Evolutionary conservation across 2,113 vertebrate species (phyloP), one percentile per base, ranked within the genome.

Genomic region (Nothobranchius furzeri): DNA sequence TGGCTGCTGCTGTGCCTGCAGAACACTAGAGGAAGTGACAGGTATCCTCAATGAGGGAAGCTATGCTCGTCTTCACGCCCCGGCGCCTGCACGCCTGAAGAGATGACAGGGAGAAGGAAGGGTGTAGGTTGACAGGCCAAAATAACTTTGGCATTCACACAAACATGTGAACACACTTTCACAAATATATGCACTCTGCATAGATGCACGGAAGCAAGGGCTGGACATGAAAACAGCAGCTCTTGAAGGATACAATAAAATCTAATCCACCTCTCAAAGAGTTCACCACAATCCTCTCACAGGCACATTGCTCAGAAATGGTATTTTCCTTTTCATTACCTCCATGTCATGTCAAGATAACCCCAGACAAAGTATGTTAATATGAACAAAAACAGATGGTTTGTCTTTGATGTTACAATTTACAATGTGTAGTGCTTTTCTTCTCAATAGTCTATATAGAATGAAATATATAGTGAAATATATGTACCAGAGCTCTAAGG

Each of bases 101-200:
- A 71, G 76, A 88, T 87, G 88, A 90, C 85, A 83, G 78, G 63
- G 73, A 84, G 78, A 87, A 47, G 78, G 75, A 70, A 85, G 86
- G 90, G 87, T 92, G 79, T 83, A 72, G 73, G 79, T 64, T 86
- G 85, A 85, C 73, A 57, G 68, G 63, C 76, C 53, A 66, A 68
- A 74, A 79, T 76, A 82, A 70, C 78, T 75, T 73, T 63, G 48
- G 60, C 65, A 78, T 79, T 65, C 57, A 65, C 14, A 14, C 60
- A 76, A 76, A 78, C 75, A 73, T 61, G 73, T 25, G 48, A 48
- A n/a, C 63, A 69, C 13, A 70, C 66, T 79, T 77, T 81, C 45
- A 68, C 65, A 63, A 76, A 76, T 70, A 64, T 76, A 60, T 71
- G 45, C 70, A 68, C 20, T 17, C 40, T 36, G 24, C 15, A 46